Evolutionary conservation across 1,140 invertebrate species (phyloP).

Genomic region (Nasonia vitripennis): DNA sequence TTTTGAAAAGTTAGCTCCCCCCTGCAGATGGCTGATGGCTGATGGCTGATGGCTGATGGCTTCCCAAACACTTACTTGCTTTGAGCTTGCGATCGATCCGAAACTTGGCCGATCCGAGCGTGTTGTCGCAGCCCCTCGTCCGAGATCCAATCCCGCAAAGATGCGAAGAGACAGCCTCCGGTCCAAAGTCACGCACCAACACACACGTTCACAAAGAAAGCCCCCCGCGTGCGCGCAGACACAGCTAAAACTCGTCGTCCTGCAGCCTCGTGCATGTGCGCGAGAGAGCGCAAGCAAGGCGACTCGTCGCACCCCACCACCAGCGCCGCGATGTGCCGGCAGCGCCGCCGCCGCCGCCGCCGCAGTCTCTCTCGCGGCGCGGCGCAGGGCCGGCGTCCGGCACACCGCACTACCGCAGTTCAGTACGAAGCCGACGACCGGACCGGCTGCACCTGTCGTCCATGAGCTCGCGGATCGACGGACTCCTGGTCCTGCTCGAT

Average conservation of each 20-base stretch:
- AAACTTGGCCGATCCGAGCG: no score
- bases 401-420: conserved; percentile 53
- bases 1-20: no score
- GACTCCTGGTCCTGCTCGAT: neutral
- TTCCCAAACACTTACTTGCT: no score
- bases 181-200: no score
- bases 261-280: neutral
- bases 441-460: conserved; percentile 64
- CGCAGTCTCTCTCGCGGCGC: conserved; percentile 57
- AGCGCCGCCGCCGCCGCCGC: conserved; percentile 59
- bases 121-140: no score
- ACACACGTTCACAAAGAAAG: no score
- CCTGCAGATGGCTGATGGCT: no score
- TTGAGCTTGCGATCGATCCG: no score
- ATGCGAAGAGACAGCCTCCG: no score
- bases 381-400: conserved; percentile 56
- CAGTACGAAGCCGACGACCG: conserved; percentile 71
- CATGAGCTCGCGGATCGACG: neutral
- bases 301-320: conserved; percentile 56
- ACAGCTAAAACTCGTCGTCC: neutral
- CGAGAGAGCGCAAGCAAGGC: conserved; percentile 40
- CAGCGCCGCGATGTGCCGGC: conserved; percentile 54
- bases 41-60: no score
- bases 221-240: neutral
- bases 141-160: no score